Evolutionary conservation across 1,140 invertebrate species (phyloP).

Genomic region (Neoseiulus cucumeris): DNA sequence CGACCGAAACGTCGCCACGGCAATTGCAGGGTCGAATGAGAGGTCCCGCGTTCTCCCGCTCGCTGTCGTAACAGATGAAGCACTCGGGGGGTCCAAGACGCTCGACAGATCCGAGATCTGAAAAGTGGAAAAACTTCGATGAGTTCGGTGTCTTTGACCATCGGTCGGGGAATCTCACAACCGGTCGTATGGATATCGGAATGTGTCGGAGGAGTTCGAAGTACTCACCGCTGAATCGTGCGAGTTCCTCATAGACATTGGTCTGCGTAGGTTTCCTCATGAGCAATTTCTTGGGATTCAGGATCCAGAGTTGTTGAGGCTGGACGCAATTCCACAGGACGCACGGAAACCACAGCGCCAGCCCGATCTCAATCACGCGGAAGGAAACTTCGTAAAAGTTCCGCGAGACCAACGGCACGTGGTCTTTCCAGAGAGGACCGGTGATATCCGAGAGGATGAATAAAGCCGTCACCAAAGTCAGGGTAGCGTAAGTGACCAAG

Average conservation of each 20-base stretch:
- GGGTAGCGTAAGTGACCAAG: conserved; percentile 60
- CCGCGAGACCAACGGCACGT: conserved; percentile 61
- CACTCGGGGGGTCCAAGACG: conserved; percentile 38
- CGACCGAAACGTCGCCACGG: conserved; percentile 65
- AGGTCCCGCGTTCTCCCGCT: conserved; percentile 47
- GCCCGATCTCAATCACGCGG: conserved; percentile 73
- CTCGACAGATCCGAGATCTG: conserved; percentile 9
- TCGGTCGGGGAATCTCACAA: no score
- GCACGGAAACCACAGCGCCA: conserved; percentile 81
- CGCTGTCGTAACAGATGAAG: conserved; percentile 78
- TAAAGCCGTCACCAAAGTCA: conserved; percentile 59
- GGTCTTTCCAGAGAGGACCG: conserved; percentile 74
- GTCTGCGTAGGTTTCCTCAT: conserved; percentile 21
- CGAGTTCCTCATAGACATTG: not conserved
- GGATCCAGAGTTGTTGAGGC: conserved; percentile 77
- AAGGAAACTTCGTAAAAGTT: conserved; percentile 81
- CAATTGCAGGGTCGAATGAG: conserved; percentile 74
- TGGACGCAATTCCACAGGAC: conserved; percentile 79
- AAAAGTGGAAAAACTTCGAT: not conserved
- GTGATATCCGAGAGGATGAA: conserved; percentile 74
- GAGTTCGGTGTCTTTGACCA: not conserved
- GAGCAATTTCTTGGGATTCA: conserved; percentile 55
- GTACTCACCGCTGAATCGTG: not conserved
- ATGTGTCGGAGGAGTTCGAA: no score
- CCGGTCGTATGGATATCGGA: no score